These are phyloP conservation scores for Elephas maximus DNA, from an alignment of 2,113 vertebrate species.

Conservation along the genomic window DNA sequence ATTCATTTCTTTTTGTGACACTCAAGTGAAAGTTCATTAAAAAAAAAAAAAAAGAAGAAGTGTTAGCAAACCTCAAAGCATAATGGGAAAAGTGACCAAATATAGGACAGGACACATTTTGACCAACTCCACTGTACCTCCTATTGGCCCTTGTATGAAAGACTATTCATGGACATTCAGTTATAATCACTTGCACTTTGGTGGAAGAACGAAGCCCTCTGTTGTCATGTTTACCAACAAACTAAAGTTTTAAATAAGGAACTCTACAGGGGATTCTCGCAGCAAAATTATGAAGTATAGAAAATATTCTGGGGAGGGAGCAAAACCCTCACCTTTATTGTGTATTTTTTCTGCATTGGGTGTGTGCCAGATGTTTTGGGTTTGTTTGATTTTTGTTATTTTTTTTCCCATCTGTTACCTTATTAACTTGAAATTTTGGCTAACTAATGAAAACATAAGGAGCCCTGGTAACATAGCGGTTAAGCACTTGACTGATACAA, in stretches of 20 bases:
- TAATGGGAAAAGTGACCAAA: neutral
- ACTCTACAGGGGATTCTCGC: neutral
- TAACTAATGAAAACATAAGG: neutral
- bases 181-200: neutral
- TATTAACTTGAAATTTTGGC: constrained; percentile 29
- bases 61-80: constrained; percentile 50
- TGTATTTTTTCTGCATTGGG: neutral
- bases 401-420: neutral
- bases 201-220: neutral
- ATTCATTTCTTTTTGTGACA: constrained; percentile 65
- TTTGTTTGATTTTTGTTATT: neutral
- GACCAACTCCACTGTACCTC: neutral
- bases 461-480: too few species aligned
- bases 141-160: neutral
- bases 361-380: neutral
- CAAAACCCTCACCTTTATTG: neutral
- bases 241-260: constrained; percentile 22
- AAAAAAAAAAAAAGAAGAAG: constrained; percentile 53
- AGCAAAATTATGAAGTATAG: neutral
- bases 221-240: neutral
- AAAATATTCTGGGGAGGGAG: neutral
- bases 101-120: neutral
- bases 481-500: too few species aligned
- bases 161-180: neutral
- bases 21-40: constrained; percentile 49